phyloP scores from a whole-genome alignment of 1,140 invertebrate genomes.

The Geopemphigus sp. region DNA sequence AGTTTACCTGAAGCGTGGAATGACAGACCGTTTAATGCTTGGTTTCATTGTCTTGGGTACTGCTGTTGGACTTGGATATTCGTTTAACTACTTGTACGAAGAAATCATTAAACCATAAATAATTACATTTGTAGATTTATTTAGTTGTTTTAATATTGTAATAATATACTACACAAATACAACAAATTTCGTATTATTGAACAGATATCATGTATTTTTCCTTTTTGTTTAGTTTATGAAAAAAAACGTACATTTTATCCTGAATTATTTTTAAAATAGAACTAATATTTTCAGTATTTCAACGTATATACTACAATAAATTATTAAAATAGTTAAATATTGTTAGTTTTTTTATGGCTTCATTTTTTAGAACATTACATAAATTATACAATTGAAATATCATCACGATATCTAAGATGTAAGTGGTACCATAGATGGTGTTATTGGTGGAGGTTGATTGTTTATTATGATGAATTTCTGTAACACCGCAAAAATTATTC shows the following conservation, averaged over 20 bases:
- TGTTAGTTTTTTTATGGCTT: too few relatives aligned
- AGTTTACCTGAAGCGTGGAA: slow-evolving; percentile 30
- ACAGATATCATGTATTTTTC: not conserved
- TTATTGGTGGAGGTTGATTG: slow-evolving; percentile 37
- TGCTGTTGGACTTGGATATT: not conserved
- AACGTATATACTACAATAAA: not conserved
- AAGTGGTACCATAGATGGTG: slow-evolving; percentile 16
- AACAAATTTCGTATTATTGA: slow-evolving; percentile 20
- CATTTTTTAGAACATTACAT: too few relatives aligned
- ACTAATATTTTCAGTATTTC: not conserved
- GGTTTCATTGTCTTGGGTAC: slow-evolving; percentile 31
- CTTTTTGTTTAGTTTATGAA: not conserved
- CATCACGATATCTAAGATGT: not conserved
- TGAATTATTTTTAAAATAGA: slow-evolving; percentile 22
- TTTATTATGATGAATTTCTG: slow-evolving; percentile 47
- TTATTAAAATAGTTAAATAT: not conserved
- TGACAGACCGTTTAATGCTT: slow-evolving; percentile 1
- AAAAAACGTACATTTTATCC: not conserved
- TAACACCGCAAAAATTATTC: slow-evolving; percentile 43
- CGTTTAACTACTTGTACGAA: slow-evolving; percentile 38
- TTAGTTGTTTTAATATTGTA: slow-evolving; percentile 29
- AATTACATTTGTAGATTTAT: not conserved
- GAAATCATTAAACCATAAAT: slow-evolving; percentile 38
- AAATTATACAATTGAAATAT: too few relatives aligned
- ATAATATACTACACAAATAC: slow-evolving; percentile 3